Evolutionary conservation across 30 jellyfish, hydroid and myxozoan species (phyloP).

Genomic region (Aurelia aurita complex sp. Pacific): DNA sequence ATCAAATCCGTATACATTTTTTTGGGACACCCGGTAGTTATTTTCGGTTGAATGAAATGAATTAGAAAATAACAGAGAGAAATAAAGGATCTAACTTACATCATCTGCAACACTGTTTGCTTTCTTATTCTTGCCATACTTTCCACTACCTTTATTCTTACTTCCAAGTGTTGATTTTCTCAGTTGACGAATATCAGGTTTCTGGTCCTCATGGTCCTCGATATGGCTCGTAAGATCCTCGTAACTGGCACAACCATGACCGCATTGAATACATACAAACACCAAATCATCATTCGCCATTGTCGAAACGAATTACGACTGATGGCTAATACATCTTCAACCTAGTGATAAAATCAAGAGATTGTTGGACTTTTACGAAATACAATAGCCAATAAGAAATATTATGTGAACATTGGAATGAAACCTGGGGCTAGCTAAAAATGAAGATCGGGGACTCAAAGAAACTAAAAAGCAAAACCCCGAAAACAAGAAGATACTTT

Average conservation of each 20-base stretch:
- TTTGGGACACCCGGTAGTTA: too few species aligned
- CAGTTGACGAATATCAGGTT: constrained; percentile 72
- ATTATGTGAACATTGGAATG: too few species aligned
- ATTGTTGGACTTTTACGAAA: too few species aligned
- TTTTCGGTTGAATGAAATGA: too few species aligned
- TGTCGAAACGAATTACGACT: background rate
- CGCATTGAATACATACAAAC: constrained; percentile 72
- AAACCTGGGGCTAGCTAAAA: too few species aligned
- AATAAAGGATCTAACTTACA: constrained; percentile 6
- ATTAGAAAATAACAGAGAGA: background rate
- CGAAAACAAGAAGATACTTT: too few species aligned
- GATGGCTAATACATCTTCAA: too few species aligned
- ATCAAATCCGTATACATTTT: too few species aligned
- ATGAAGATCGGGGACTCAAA: too few species aligned
- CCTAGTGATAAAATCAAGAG: too few species aligned
- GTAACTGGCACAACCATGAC: constrained; percentile 70
- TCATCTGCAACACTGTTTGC: constrained; percentile 9
- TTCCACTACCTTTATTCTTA: constrained; percentile 16
- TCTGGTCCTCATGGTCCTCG: constrained; percentile 74
- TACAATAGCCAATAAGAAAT: too few species aligned
- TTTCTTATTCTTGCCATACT: constrained; percentile 9
- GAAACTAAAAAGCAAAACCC: too few species aligned
- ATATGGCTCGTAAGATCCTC: constrained; percentile 72
- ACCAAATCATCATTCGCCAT: constrained; percentile 69
- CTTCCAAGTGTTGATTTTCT: constrained; percentile 22